A percentile compares a stretch with the other conserved stretches of the same genome.
These are phyloP conservation scores for Catocala fraxini DNA, from an alignment of 2,888 invertebrate species.

Conservation along the genomic window DNA sequence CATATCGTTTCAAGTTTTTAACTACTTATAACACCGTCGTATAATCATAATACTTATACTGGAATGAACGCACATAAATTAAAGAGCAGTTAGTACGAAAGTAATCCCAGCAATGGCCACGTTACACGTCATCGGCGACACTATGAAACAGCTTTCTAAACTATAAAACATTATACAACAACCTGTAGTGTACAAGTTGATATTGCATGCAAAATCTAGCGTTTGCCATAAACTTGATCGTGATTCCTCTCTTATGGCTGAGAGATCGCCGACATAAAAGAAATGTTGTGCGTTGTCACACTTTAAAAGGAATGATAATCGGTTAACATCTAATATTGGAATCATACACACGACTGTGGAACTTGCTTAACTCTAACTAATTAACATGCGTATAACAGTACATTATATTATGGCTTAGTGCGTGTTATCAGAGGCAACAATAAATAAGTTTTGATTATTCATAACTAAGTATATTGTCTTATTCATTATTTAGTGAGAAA, in stretches of 20 bases:
- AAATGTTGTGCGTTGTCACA: conserved; percentile 58
- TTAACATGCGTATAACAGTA: too few species aligned
- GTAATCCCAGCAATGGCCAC: conserved; percentile 6
- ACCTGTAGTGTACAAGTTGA: conserved; percentile 33
- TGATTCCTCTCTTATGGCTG: conserved; percentile 56
- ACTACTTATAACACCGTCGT: too few species aligned
- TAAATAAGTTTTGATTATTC: background rate
- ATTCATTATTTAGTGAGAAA: too few species aligned
- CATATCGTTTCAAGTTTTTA: too few species aligned
- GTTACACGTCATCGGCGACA: conserved; percentile 10
- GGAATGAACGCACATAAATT: too few species aligned
- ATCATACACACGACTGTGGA: conserved; percentile 37
- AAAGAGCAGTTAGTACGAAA: conserved; percentile 5
- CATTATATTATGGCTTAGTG: too few species aligned
- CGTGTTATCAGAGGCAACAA: too few species aligned
- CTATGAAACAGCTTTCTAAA: conserved; percentile 26
- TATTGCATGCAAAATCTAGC: conserved; percentile 70
- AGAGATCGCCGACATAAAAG: conserved; percentile 57
- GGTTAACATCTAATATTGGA: conserved; percentile 52
- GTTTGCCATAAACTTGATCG: conserved; percentile 61
- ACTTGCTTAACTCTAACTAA: conserved; percentile 7
- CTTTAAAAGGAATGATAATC: conserved; percentile 55
- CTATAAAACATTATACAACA: conserved; percentile 24
- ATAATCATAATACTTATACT: too few species aligned
- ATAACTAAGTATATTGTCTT: background rate